Conservation (phyloP, 2,113 vertebrate species). For the Halichoerus grypus region DNA sequence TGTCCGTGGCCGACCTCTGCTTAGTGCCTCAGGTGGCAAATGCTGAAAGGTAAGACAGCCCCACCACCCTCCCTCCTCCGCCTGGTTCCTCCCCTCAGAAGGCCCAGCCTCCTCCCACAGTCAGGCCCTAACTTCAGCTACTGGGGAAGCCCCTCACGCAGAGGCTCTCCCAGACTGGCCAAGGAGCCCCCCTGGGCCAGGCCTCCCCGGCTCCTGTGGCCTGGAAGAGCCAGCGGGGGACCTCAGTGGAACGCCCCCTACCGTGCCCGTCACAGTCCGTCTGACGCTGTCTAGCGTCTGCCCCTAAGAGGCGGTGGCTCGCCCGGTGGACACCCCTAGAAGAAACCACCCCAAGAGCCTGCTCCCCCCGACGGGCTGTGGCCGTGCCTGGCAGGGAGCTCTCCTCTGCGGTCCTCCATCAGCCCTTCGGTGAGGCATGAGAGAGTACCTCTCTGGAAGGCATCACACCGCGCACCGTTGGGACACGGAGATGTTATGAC, state of each 20-base stretch:
- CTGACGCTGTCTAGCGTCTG: not conserved
- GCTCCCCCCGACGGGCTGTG: not conserved
- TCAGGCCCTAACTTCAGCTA: not conserved
- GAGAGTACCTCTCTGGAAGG: not conserved
- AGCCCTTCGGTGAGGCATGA: not conserved
- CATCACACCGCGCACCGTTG: not conserved
- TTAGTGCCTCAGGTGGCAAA: slow-evolving; percentile 97
- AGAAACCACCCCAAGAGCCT: not conserved
- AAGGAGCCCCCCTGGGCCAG: not conserved
- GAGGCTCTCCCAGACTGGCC: not conserved
- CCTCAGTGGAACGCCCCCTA: no score
- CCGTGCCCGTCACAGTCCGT: not conserved
- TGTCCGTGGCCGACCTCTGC: slow-evolving; percentile 98
- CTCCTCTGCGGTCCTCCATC: not conserved
- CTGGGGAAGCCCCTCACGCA: not conserved
- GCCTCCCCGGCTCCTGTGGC: not conserved
- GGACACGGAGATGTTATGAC: not conserved
- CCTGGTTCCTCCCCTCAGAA: not conserved
- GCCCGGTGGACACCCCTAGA: not conserved
- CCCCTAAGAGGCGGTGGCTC: not conserved
- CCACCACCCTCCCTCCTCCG: not conserved
- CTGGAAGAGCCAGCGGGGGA: not conserved
- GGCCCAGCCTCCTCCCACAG: not conserved
- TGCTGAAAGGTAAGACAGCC: slow-evolving; percentile 92
- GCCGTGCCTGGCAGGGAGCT: not conserved